Percentiles rank a stretch among this genome's conserved stretches.
phyloP scores from a whole-genome alignment of 2,888 invertebrate species.

The Plagodis pulveraria region DNA sequence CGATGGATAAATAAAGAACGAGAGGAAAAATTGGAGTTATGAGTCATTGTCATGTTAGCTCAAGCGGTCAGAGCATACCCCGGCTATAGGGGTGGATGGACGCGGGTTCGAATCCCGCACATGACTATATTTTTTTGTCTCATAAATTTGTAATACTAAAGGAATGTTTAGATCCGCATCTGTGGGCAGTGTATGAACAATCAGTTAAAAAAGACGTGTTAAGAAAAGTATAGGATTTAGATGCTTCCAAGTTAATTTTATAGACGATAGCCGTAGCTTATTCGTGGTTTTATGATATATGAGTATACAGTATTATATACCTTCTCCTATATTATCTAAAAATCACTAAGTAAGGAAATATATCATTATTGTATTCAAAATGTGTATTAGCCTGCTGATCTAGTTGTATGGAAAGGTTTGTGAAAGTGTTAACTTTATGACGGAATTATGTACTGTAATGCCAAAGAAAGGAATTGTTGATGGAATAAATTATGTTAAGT shows the following conservation, averaged over 20 bases:
- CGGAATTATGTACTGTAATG: constrained; percentile 22
- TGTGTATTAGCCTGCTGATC: constrained; percentile 20
- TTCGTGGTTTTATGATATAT: constrained; percentile 40
- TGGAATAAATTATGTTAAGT: constrained; percentile 25
- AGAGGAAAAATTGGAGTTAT: no score
- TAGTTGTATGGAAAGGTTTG: constrained; percentile 15
- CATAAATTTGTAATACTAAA: no score
- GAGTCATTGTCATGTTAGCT: no score
- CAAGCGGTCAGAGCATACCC: no score
- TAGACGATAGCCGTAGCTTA: constrained; percentile 46
- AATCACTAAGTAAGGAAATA: constrained; percentile 21
- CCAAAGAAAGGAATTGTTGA: constrained; percentile 30
- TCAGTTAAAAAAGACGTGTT: background rate
- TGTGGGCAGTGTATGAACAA: constrained; percentile 5
- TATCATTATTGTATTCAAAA: constrained; percentile 29
- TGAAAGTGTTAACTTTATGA: constrained; percentile 13
- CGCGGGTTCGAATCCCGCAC: no score
- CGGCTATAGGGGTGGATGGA: no score
- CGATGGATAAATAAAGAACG: no score
- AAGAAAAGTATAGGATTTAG: constrained; percentile 48
- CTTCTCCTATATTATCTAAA: constrained; percentile 54
- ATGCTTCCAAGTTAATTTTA: constrained; percentile 72
- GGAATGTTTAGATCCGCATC: background rate
- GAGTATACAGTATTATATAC: constrained; percentile 75
- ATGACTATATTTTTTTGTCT: no score